Evolutionary conservation across 2,113 vertebrate genomes (phyloP).

Genomic region (Chionis minor): DNA sequence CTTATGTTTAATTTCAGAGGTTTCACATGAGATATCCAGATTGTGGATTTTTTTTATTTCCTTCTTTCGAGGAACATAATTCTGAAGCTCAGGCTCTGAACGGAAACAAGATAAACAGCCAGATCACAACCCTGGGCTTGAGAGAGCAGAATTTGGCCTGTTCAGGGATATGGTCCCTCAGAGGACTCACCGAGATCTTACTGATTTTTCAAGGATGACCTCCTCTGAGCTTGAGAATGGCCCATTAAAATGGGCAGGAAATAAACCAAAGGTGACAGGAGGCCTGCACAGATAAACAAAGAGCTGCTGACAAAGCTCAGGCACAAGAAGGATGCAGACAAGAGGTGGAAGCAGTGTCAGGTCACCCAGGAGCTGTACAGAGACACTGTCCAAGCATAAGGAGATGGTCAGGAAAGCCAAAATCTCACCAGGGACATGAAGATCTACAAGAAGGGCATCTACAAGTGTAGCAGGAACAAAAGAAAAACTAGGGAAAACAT

Average conservation of each 20-base stretch:
- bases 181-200: background rate
- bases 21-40: background rate
- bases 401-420: background rate
- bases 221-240: background rate
- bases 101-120: background rate
- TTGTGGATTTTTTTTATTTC: background rate
- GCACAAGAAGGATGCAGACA: background rate
- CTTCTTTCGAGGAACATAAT: background rate
- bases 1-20: background rate
- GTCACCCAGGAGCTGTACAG: background rate
- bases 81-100: background rate
- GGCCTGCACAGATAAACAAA: background rate
- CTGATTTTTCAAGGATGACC: background rate
- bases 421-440: background rate
- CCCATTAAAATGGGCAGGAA: background rate
- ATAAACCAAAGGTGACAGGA: background rate
- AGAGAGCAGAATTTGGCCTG: background rate
- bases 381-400: background rate
- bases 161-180: background rate
- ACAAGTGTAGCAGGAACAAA: background rate
- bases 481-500: background rate
- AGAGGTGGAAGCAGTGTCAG: background rate
- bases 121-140: background rate
- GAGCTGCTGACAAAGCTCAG: background rate
- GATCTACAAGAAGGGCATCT: background rate